Conservation (phyloP, 2,113 vertebrate species). For the Protomyctophum bolini region DNA sequence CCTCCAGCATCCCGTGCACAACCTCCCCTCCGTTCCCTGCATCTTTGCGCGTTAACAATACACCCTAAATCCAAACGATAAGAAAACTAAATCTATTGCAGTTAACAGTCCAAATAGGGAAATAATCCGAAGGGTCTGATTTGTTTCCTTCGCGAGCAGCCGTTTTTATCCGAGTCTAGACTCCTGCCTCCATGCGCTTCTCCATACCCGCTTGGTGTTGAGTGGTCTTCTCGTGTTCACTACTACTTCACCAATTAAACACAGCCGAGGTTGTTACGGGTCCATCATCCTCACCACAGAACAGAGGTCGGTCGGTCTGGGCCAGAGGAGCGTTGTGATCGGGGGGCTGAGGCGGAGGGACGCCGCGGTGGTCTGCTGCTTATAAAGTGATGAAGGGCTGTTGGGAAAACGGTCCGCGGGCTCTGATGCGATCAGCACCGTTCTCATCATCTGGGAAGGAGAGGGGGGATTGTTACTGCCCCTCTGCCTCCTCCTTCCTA, state of each 20-base stretch:
- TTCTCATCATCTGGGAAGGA: constrained; percentile 60
- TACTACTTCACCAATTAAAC: constrained; percentile 31
- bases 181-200: constrained; percentile 56
- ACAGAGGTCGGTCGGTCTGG: constrained; percentile 20
- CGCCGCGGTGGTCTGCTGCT: too few relatives aligned
- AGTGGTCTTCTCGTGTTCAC: constrained; percentile 36
- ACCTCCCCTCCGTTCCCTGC: constrained; percentile 61
- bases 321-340: constrained; percentile 3
- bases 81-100: background rate
- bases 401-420: constrained; percentile 37
- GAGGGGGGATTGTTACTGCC: constrained; percentile 45
- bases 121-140: constrained; percentile 47
- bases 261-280: constrained; percentile 47
- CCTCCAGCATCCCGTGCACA: constrained; percentile 72
- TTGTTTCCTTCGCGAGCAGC: constrained; percentile 14
- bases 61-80: constrained; percentile 1
- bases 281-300: constrained; percentile 56
- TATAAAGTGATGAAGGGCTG: too few relatives aligned
- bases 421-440: constrained; percentile 59
- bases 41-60: constrained; percentile 56
- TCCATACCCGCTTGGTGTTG: constrained; percentile 67
- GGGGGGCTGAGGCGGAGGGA: constrained; percentile 18
- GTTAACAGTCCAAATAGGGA: constrained; percentile 8
- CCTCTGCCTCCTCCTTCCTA: constrained; percentile 33
- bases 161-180: constrained; percentile 55